Conservation (phyloP, 2,888 invertebrate species). For the Agrotis exclamationis region DNA sequence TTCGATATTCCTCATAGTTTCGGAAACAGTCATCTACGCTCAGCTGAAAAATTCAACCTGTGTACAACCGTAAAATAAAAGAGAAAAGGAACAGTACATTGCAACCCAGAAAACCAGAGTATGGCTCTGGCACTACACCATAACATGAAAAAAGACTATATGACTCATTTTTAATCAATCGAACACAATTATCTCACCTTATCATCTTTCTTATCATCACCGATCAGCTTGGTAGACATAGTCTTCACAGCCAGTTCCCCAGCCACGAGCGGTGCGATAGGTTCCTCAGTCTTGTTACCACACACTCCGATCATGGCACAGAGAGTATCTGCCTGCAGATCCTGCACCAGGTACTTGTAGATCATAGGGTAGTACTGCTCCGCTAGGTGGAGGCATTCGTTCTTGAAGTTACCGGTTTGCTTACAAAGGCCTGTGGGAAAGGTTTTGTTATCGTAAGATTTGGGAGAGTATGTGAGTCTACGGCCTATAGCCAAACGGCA, state of each 20-base stretch:
- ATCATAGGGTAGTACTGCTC: conserved; percentile 95
- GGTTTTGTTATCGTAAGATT: background rate
- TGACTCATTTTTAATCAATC: background rate
- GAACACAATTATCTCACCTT: conserved; percentile 65
- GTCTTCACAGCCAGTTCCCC: conserved; percentile 81
- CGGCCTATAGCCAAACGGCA: too few species aligned
- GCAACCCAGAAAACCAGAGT: too few species aligned
- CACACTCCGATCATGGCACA: conserved; percentile 94
- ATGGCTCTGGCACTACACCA: too few species aligned
- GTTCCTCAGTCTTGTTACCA: conserved; percentile 82
- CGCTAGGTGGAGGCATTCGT: conserved; percentile 94
- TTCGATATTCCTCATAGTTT: too few species aligned
- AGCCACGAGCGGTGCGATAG: conserved; percentile 92
- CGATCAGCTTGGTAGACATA: conserved; percentile 75
- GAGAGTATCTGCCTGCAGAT: conserved; percentile 93
- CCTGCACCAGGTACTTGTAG: conserved; percentile 93
- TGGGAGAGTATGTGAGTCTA: too few species aligned
- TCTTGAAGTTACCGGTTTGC: conserved; percentile 94
- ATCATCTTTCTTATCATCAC: conserved; percentile 80
- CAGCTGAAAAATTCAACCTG: too few species aligned
- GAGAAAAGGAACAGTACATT: background rate
- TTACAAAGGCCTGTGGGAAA: conserved; percentile 93
- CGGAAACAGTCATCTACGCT: too few species aligned
- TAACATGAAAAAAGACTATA: too few species aligned
- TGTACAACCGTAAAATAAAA: background rate